A percentile compares a stretch with the other conserved stretches of the same genome.
phyloP scores from a whole-genome alignment of 2,888 invertebrate species.

The Heliothis peltigera region DNA sequence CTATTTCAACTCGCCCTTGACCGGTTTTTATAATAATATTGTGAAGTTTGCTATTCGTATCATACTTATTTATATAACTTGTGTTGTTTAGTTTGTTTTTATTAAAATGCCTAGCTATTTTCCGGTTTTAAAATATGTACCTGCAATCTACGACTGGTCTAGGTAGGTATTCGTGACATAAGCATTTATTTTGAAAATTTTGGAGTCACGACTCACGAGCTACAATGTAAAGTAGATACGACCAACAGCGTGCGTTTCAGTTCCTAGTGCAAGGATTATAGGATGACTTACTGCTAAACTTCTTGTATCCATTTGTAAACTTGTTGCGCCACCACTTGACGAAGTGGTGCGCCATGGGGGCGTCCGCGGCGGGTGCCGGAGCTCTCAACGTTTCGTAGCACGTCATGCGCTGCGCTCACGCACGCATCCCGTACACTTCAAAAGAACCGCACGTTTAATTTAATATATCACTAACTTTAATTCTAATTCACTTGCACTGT shows the following conservation, averaged over 20 bases:
- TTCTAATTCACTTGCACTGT: constrained; percentile 77
- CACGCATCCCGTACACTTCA: constrained; percentile 89
- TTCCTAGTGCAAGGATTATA: neutral
- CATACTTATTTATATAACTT: constrained; percentile 9
- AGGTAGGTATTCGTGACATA: constrained; percentile 3
- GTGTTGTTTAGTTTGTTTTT: constrained; percentile 23
- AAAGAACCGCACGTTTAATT: constrained; percentile 84
- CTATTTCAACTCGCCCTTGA: constrained; percentile 62
- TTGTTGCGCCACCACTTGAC: constrained; percentile 94
- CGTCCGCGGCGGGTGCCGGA: constrained; percentile 89
- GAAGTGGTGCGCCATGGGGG: constrained; percentile 93
- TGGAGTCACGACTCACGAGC: neutral
- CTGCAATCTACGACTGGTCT: neutral
- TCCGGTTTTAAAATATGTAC: constrained; percentile 11
- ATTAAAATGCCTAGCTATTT: constrained; percentile 1
- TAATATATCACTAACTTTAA: constrained; percentile 76
- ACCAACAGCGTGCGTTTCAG: constrained; percentile 16
- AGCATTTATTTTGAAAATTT: constrained; percentile 3
- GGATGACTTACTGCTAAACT: constrained; percentile 91
- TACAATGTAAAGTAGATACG: neutral
- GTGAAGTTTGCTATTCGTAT: constrained; percentile 36
- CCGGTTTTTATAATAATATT: constrained; percentile 53
- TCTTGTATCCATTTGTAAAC: constrained; percentile 93
- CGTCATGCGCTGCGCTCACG: constrained; percentile 91
- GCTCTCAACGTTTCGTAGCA: constrained; percentile 90